phyloP scores from a whole-genome alignment of 2,797 vertebrate genomes.

The Fundulus diaphanus region DNA sequence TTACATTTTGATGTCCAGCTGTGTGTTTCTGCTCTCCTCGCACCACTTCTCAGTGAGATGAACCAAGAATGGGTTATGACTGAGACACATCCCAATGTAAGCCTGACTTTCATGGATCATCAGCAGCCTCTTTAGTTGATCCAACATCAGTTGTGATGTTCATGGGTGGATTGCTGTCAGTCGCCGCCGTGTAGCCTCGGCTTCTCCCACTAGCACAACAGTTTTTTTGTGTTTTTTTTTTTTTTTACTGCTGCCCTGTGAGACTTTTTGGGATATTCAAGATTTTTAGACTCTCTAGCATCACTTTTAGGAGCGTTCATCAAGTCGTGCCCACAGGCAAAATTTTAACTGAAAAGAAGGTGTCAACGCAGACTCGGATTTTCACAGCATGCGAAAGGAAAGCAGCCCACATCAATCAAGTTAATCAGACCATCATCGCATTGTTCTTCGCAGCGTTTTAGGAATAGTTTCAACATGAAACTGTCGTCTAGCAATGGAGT shows the following conservation, averaged over 20 bases:
- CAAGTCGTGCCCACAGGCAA: background rate
- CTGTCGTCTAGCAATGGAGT: background rate
- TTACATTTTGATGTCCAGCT: background rate
- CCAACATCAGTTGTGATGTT: constrained; percentile 68
- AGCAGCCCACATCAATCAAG: background rate
- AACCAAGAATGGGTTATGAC: constrained; percentile 39
- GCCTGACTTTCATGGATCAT: constrained; percentile 71
- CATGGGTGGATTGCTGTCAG: constrained; percentile 69
- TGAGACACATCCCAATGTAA: constrained; percentile 52
- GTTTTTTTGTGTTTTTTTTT: no score
- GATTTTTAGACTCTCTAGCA: background rate
- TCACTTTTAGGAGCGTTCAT: background rate
- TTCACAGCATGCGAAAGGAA: background rate
- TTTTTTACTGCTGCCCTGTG: constrained; percentile 11
- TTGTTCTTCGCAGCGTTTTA: background rate
- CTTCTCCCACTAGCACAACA: constrained; percentile 43
- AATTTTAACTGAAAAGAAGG: background rate
- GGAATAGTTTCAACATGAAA: background rate
- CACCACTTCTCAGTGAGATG: constrained; percentile 4
- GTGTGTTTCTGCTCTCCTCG: background rate
- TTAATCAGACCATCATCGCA: constrained; percentile 30
- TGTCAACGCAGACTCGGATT: background rate
- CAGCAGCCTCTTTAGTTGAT: constrained; percentile 70
- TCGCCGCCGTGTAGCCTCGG: constrained; percentile 50
- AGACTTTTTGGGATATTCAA: background rate